These are phyloP conservation scores for Tenebrosternarchus preto DNA, from an alignment of 2,113 vertebrate genomes.

Conservation along the genomic window DNA sequence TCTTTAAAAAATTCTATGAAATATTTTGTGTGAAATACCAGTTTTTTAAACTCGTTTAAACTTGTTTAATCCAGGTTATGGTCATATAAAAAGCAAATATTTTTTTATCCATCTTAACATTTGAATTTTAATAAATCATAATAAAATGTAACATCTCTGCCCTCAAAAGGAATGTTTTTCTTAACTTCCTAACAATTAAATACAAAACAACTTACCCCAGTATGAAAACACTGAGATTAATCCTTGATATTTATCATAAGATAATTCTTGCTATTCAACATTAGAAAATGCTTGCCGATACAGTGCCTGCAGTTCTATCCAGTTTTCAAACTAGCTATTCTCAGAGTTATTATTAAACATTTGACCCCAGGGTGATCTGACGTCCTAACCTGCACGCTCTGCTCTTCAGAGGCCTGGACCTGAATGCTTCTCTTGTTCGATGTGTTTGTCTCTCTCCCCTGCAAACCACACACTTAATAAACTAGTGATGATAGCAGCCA, in stretches of 20 bases:
- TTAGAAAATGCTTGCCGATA: background rate
- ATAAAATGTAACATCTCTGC: background rate
- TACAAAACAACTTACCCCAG: too few species aligned
- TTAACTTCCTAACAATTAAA: too few species aligned
- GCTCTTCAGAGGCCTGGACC: constrained; percentile 66
- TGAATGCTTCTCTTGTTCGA: constrained; percentile 82
- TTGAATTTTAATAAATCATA: background rate
- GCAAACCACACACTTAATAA: constrained; percentile 85
- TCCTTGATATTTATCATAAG: background rate
- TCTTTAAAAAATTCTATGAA: too few species aligned
- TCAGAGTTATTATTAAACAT: constrained; percentile 52
- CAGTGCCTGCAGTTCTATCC: background rate
- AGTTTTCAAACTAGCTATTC: constrained; percentile 1
- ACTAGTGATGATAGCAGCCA: constrained; percentile 81
- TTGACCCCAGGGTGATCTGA: constrained; percentile 50
- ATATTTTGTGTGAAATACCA: background rate
- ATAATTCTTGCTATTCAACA: too few species aligned
- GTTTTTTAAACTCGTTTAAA: background rate
- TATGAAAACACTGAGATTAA: background rate
- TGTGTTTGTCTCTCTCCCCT: constrained; percentile 80
- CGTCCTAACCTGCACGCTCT: constrained; percentile 27
- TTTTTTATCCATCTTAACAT: background rate
- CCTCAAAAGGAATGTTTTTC: background rate
- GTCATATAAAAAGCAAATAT: background rate
- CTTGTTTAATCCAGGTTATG: too few species aligned